Percentiles rank a stretch among this genome's conserved stretches.
phyloP scores from a whole-genome alignment of 2,113 vertebrate species.

The Aptenodytes patagonicus region DNA sequence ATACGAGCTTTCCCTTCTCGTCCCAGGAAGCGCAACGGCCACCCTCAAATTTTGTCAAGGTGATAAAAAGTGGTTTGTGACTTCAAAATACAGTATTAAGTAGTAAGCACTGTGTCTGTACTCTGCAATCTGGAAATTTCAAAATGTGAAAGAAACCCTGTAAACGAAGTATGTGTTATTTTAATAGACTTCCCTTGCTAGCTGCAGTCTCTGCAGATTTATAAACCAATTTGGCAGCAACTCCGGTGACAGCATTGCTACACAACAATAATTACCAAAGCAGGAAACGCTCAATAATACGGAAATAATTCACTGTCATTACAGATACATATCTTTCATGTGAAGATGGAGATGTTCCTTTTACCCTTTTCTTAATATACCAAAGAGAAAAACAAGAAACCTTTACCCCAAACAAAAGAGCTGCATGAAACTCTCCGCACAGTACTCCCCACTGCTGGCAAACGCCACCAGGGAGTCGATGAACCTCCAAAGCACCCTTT shows the following conservation, averaged over 20 bases:
- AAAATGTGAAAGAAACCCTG: neutral
- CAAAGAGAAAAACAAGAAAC: neutral
- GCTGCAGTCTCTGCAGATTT: slow-evolving; percentile 19
- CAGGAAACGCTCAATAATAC: neutral
- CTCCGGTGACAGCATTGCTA: neutral
- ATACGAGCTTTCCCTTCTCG: neutral
- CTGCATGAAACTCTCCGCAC: neutral
- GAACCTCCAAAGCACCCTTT: neutral
- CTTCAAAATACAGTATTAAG: neutral
- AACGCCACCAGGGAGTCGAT: neutral
- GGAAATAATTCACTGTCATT: neutral
- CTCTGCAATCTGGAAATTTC: neutral
- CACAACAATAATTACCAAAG: slow-evolving; percentile 24
- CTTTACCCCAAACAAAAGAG: neutral
- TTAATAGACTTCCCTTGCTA: neutral
- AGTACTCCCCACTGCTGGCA: neutral
- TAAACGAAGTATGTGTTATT: neutral
- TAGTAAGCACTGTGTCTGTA: neutral
- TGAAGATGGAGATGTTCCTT: neutral
- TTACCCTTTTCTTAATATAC: neutral
- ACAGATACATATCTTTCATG: neutral
- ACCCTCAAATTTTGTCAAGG: neutral
- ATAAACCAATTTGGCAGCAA: slow-evolving; percentile 17
- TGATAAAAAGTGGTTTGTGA: neutral
- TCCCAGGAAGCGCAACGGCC: neutral